Evolutionary conservation across 1,140 invertebrate genomes (phyloP).

Genomic region (Cotesia typhae): DNA sequence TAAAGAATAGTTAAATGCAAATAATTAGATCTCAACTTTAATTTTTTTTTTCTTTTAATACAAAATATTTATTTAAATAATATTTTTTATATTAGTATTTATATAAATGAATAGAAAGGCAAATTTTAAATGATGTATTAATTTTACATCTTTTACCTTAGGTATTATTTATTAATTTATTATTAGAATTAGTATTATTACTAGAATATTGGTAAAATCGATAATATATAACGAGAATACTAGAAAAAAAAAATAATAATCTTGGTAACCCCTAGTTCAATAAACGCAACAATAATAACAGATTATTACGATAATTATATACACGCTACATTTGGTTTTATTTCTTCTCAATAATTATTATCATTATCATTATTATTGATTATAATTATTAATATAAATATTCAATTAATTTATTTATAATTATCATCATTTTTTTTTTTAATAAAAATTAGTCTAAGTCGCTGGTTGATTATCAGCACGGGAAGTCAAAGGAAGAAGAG

Average conservation of each 20-base stretch:
- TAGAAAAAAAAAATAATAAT: conserved; percentile 60
- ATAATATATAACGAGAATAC: conserved; percentile 33
- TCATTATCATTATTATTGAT: conserved; percentile 13
- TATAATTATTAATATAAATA: conserved; percentile 5
- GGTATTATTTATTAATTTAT: conserved; percentile 20
- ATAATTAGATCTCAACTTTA: conserved; percentile 9
- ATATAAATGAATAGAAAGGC: too few species aligned
- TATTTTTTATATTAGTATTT: conserved; percentile 13
- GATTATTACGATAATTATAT: conserved; percentile 56
- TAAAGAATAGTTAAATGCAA: conserved; percentile 11
- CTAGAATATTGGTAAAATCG: conserved; percentile 29
- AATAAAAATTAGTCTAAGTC: conserved; percentile 38
- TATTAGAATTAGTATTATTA: conserved; percentile 14
- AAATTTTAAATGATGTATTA: conserved; percentile 2
- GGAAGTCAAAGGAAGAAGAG: conserved; percentile 35
- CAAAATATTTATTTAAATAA: background rate
- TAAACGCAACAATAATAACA: conserved; percentile 62
- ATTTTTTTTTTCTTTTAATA: background rate
- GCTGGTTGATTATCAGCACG: conserved; percentile 24
- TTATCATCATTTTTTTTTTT: too few species aligned
- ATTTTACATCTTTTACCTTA: conserved; percentile 31
- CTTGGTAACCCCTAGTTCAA: conserved; percentile 58
- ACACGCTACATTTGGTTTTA: conserved; percentile 59
- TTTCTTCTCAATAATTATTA: conserved; percentile 36
- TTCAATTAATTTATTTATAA: conserved; percentile 28